Conservation (phyloP, 2,797 vertebrate species). For the Sebastolobus alascanus region DNA sequence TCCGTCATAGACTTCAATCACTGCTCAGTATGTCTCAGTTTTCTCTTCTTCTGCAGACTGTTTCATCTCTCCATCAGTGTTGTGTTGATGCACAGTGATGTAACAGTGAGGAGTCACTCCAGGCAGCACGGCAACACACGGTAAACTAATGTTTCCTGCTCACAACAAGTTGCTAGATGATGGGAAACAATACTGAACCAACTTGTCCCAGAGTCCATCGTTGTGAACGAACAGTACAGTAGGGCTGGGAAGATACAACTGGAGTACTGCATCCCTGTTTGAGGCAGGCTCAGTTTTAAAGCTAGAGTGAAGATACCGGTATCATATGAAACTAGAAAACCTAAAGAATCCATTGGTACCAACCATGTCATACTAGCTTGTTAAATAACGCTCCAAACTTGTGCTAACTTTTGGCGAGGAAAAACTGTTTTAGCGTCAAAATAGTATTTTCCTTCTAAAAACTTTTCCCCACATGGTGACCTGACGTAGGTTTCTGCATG, state of each 20-base stretch:
- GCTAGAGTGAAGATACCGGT: too few species aligned
- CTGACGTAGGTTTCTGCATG: too few species aligned
- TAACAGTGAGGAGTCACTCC: conserved; percentile 22
- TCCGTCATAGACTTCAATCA: background rate
- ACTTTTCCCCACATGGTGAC: too few species aligned
- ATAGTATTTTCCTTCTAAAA: too few species aligned
- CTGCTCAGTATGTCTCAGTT: conserved; percentile 1
- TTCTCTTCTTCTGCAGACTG: conserved; percentile 2
- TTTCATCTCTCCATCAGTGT: conserved; percentile 18
- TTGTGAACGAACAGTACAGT: background rate
- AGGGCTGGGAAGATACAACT: background rate
- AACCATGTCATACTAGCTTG: too few species aligned
- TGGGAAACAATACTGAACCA: background rate
- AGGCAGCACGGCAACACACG: conserved; percentile 18
- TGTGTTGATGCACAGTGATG: conserved; percentile 12
- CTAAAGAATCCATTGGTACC: too few species aligned
- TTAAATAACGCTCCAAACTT: too few species aligned
- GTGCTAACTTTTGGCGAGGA: too few species aligned
- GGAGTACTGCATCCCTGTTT: background rate
- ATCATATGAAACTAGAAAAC: too few species aligned
- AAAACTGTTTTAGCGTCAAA: too few species aligned
- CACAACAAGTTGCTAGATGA: background rate
- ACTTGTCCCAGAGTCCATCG: background rate
- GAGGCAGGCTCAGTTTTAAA: too few species aligned
- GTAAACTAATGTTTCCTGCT: conserved; percentile 1